Conservation (phyloP, 2,888 invertebrate species). For the Syritta pipiens region DNA sequence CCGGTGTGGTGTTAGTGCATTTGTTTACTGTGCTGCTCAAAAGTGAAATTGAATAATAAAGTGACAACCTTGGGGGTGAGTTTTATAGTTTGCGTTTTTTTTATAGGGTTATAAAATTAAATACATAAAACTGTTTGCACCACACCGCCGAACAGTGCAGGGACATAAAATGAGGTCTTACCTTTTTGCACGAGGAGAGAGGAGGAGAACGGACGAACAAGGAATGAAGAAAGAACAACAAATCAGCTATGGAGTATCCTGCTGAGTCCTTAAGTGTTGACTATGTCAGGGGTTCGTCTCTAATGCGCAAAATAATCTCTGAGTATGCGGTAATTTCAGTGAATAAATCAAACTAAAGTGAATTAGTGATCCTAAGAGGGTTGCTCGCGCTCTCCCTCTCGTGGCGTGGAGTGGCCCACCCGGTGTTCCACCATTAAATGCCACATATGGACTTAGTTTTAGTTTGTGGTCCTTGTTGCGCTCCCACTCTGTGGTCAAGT, state of each 20-base stretch:
- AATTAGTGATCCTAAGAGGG: conserved; percentile 66
- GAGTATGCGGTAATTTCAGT: conserved; percentile 66
- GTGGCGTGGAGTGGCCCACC: conserved; percentile 44
- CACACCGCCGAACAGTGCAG: conserved; percentile 56
- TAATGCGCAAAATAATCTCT: conserved; percentile 67
- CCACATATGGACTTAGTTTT: conserved; percentile 63
- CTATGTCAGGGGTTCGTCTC: conserved; percentile 68
- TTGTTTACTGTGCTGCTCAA: conserved; percentile 56
- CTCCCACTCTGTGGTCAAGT: background rate
- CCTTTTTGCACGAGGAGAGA: conserved; percentile 41
- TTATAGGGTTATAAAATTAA: conserved; percentile 67
- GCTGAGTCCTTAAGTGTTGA: conserved; percentile 74
- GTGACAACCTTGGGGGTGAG: conserved; percentile 64
- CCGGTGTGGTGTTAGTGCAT: conserved; percentile 28
- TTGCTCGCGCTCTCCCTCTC: conserved; percentile 16
- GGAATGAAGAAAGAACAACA: conserved; percentile 39
- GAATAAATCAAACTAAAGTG: conserved; percentile 68
- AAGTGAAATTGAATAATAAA: conserved; percentile 41
- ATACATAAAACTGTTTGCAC: conserved; percentile 68
- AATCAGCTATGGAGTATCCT: conserved; percentile 69
- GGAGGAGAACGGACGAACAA: conserved; percentile 6
- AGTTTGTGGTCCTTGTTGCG: conserved; percentile 44
- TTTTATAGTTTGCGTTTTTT: conserved; percentile 64
- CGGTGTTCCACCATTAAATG: conserved; percentile 64
- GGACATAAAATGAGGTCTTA: conserved; percentile 63